These are phyloP conservation scores for Mus minutoides DNA, from an alignment of 2,797 vertebrate genomes.

Conservation along the genomic window DNA sequence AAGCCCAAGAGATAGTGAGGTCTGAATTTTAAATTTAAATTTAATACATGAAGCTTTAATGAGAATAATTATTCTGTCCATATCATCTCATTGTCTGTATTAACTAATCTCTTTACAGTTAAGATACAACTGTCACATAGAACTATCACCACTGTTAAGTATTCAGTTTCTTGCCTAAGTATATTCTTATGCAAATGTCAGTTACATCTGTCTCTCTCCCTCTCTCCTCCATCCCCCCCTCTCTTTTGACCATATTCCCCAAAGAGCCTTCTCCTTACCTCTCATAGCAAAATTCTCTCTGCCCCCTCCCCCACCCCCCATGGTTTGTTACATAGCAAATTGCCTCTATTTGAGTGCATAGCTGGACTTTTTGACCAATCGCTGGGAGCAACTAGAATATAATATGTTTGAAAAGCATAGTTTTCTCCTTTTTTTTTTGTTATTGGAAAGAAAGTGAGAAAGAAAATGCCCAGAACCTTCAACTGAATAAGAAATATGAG, in stretches of 20 bases:
- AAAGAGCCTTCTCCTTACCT: background rate
- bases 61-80: background rate
- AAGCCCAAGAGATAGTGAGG: background rate
- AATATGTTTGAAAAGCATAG: background rate
- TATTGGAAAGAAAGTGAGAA: background rate
- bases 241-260: background rate
- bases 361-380: background rate
- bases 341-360: background rate
- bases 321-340: background rate
- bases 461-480: background rate
- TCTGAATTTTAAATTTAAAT: background rate
- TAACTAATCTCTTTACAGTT: background rate
- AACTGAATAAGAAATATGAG: background rate
- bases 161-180: background rate
- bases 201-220: background rate
- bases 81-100: background rate
- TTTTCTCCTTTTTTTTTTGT: background rate
- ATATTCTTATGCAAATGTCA: background rate
- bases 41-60: background rate
- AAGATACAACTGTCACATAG: background rate
- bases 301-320: no score
- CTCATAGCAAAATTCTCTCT: background rate
- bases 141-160: background rate
- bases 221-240: background rate
- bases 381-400: background rate